These are phyloP conservation scores for Puffinus mauretanicus DNA, from an alignment of 2,113 vertebrate species.

Conservation along the genomic window DNA sequence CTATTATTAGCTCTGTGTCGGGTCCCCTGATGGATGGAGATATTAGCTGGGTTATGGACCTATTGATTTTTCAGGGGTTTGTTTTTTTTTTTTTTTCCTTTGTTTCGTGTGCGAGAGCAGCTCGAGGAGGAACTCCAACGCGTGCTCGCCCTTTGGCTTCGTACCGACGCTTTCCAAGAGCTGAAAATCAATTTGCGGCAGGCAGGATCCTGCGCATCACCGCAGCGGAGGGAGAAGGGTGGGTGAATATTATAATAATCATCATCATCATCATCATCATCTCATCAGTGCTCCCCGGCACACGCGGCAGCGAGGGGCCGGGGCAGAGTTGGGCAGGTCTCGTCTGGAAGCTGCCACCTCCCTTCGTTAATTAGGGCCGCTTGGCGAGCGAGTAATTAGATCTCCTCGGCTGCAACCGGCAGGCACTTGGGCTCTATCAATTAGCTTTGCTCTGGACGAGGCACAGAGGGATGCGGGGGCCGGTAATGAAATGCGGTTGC, in stretches of 20 bases:
- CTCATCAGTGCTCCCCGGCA: neutral
- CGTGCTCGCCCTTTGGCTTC: neutral
- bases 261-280: too few species aligned
- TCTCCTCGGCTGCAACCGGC: constrained; percentile 20
- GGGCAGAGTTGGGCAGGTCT: neutral
- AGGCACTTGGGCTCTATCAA: constrained; percentile 51
- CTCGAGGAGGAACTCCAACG: neutral
- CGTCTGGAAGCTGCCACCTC: neutral
- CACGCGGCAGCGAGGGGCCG: accelerated
- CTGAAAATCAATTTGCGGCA: neutral
- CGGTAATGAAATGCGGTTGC: neutral
- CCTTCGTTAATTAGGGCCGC: constrained; percentile 10
- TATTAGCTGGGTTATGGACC: neutral
- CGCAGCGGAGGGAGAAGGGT: neutral
- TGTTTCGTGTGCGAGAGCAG: accelerated
- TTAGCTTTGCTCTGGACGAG: constrained; percentile 38
- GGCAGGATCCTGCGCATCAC: neutral
- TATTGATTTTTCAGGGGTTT: constrained; percentile 21
- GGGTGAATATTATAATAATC: neutral
- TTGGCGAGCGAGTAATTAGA: constrained; percentile 32
- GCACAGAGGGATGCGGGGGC: neutral
- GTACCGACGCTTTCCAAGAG: neutral
- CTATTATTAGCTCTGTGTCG: neutral
- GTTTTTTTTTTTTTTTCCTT: neutral
- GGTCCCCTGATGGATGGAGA: neutral